Evolutionary conservation across 2,888 invertebrate genomes (phyloP).

Genomic region (Lagria hirta): DNA sequence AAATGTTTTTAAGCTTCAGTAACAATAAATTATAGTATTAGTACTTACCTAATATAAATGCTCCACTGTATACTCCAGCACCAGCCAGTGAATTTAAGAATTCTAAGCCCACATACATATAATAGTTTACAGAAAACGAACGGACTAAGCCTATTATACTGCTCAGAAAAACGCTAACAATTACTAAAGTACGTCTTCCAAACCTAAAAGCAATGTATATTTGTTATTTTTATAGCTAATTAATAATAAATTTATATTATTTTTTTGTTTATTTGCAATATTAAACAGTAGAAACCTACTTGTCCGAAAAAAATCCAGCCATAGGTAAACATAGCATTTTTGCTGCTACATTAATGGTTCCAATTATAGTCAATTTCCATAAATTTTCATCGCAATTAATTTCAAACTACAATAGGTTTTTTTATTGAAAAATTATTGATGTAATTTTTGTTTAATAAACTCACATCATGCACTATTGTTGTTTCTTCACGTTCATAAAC

Average conservation of each 20-base stretch:
- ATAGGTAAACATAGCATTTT: constrained; percentile 71
- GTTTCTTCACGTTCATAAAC: constrained; percentile 45
- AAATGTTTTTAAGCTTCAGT: too few species aligned
- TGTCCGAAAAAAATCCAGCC: constrained; percentile 64
- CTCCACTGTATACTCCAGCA: constrained; percentile 68
- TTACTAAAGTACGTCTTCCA: constrained; percentile 62
- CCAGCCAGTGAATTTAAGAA: constrained; percentile 68
- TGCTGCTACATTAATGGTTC: constrained; percentile 72
- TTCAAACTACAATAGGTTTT: constrained; percentile 63
- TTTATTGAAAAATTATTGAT: too few species aligned
- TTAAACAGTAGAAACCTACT: constrained; percentile 50
- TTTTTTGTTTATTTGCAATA: background rate
- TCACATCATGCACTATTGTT: constrained; percentile 49
- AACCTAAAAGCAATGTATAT: constrained; percentile 51
- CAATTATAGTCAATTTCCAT: constrained; percentile 71
- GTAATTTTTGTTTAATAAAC: constrained; percentile 18
- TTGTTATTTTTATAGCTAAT: too few species aligned
- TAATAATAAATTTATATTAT: too few species aligned
- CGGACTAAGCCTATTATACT: constrained; percentile 66
- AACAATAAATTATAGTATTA: too few species aligned
- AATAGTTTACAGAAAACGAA: constrained; percentile 68
- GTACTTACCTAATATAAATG: constrained; percentile 70
- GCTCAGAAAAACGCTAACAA: constrained; percentile 60
- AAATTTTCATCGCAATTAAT: constrained; percentile 62
- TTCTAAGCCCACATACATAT: constrained; percentile 67